A percentile compares a stretch with the other conserved stretches of the same genome.
Evolutionary conservation across 2,888 invertebrate species (phyloP).

Genomic region (Stegana nigrithorax): DNA sequence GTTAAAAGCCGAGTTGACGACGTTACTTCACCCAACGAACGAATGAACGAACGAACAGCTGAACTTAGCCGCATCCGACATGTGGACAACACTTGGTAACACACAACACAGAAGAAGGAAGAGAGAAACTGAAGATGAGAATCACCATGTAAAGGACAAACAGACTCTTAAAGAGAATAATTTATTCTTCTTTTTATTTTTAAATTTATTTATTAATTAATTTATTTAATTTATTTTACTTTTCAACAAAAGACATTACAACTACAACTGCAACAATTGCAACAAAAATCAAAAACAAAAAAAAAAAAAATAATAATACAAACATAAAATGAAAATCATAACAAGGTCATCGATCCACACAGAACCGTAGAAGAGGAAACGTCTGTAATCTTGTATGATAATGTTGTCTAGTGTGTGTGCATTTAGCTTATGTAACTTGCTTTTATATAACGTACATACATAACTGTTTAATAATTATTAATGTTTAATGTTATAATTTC

Average conservation of each 20-base stretch:
- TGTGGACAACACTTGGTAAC: not conserved
- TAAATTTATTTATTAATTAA: constrained; percentile 57
- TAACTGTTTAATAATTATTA: constrained; percentile 7
- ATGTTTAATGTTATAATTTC: constrained; percentile 29
- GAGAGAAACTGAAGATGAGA: constrained; percentile 40
- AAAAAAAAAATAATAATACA: not conserved
- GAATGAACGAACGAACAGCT: constrained; percentile 29
- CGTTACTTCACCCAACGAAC: constrained; percentile 19
- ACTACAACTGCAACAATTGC: constrained; percentile 18
- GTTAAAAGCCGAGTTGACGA: constrained; percentile 7
- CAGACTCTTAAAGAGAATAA: constrained; percentile 49
- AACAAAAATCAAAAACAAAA: constrained; percentile 24
- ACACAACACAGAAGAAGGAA: constrained; percentile 20
- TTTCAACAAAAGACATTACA: constrained; percentile 36
- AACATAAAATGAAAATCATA: constrained; percentile 22
- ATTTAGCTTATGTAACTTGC: constrained; percentile 32
- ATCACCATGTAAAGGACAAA: constrained; percentile 10
- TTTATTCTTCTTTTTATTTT: constrained; percentile 54
- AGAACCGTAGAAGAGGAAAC: not conserved
- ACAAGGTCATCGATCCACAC: constrained; percentile 26
- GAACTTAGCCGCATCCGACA: constrained; percentile 4
- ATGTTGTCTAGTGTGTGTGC: constrained; percentile 35
- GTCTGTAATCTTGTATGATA: not conserved
- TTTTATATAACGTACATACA: constrained; percentile 29
- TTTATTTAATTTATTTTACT: constrained; percentile 64